A percentile compares a stretch with the other conserved stretches of the same genome.
Evolutionary conservation across 2,888 invertebrate species (phyloP).

Genomic region (Seladonia tumulorum): DNA sequence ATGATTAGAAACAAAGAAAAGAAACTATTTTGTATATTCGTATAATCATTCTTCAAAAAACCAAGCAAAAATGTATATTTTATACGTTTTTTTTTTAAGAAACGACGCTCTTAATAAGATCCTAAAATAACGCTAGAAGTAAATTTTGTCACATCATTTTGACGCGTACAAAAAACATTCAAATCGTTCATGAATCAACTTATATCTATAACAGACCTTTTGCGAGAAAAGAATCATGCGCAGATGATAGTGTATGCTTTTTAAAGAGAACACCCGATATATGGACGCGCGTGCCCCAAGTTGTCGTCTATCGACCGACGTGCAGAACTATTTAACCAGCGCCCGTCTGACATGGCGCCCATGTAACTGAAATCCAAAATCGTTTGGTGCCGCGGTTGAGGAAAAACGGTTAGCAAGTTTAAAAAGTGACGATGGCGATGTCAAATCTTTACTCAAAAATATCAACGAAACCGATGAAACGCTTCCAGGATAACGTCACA

Average conservation of each 20-base stretch:
- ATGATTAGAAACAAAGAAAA: too few relatives aligned
- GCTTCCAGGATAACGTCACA: constrained; percentile 91
- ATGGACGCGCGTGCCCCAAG: constrained; percentile 71
- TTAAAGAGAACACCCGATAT: constrained; percentile 51
- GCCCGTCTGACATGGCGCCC: constrained; percentile 77
- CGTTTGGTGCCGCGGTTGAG: constrained; percentile 50
- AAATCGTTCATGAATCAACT: background rate
- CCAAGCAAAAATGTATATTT: too few relatives aligned
- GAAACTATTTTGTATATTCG: too few relatives aligned
- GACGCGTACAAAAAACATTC: background rate
- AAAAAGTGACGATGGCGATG: constrained; percentile 86
- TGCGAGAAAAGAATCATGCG: constrained; percentile 19
- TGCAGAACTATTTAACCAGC: constrained; percentile 66
- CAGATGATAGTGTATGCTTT: constrained; percentile 10
- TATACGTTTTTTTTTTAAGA: too few relatives aligned
- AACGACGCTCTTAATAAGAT: too few relatives aligned
- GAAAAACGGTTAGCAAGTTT: constrained; percentile 7
- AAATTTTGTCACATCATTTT: background rate
- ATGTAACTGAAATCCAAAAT: constrained; percentile 61
- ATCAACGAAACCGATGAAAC: constrained; percentile 90
- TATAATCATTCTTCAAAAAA: too few relatives aligned
- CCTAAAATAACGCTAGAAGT: background rate
- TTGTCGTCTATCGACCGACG: constrained; percentile 78
- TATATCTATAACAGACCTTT: too few relatives aligned
- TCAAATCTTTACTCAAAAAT: constrained; percentile 92